Percentiles rank a stretch among this genome's conserved stretches.
Evolutionary conservation across 2,797 vertebrate genomes (phyloP).

Genomic region (Phataginus tetradactyla): DNA sequence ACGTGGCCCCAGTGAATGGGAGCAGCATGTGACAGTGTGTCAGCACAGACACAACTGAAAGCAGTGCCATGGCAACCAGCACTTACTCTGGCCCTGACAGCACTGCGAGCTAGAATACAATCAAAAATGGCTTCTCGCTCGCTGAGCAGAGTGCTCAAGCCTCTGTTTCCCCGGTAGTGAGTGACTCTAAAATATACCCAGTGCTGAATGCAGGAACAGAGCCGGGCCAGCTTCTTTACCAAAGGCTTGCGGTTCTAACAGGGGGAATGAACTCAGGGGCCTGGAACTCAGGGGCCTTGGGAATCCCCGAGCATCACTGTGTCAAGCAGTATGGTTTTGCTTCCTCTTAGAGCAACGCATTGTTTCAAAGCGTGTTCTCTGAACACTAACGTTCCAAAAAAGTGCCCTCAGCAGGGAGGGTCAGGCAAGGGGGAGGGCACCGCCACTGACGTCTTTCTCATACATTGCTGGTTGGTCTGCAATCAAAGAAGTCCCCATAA

Average conservation of each 20-base stretch:
- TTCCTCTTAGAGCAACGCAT: not conserved
- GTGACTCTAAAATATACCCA: not conserved
- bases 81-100: not conserved
- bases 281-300: not conserved
- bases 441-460: not conserved
- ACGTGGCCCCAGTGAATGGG: not conserved
- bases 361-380: not conserved
- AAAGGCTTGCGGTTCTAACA: not conserved
- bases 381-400: not conserved
- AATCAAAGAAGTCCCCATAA: not conserved
- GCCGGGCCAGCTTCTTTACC: not conserved
- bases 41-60: conserved; percentile 49
- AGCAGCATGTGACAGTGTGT: conserved; percentile 1
- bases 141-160: not conserved
- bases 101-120: not conserved
- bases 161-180: not conserved
- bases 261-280: not conserved
- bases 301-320: not conserved
- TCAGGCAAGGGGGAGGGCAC: not conserved
- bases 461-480: not conserved
- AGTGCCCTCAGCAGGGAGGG: not conserved
- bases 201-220: not conserved
- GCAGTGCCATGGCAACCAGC: conserved; percentile 70
- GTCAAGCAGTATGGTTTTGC: not conserved
- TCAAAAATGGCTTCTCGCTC: conserved; percentile 43